phyloP scores from a whole-genome alignment of 2,797 vertebrate genomes.

The Fistularia commersonii region DNA sequence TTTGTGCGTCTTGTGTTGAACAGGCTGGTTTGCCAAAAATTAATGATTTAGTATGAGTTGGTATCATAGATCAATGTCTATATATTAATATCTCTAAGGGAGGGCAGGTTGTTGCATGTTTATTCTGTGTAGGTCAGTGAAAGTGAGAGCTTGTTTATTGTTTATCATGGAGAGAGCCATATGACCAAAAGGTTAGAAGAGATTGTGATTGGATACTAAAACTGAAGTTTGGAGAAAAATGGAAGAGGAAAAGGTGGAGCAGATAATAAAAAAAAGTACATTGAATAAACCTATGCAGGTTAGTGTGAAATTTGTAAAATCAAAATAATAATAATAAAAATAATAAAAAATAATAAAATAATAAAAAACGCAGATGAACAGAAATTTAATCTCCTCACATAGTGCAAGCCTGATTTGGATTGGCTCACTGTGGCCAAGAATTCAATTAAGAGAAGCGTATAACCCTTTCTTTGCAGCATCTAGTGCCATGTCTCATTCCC shows the following conservation, averaged over 20 bases:
- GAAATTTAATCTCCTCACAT: constrained; percentile 36
- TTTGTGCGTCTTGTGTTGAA: not conserved
- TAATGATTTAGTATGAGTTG: constrained; percentile 1
- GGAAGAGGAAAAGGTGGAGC: not conserved
- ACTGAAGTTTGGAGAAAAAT: constrained; percentile 13
- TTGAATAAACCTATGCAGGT: too few relatives aligned
- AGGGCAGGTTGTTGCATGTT: constrained; percentile 5
- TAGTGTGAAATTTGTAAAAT: constrained; percentile 46
- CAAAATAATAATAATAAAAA: too few relatives aligned
- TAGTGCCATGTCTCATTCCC: constrained; percentile 34
- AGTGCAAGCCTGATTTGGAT: constrained; percentile 5
- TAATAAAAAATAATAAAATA: constrained; percentile 28
- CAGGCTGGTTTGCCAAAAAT: not conserved
- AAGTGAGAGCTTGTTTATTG: constrained; percentile 20
- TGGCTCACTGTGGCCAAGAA: constrained; percentile 36
- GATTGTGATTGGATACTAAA: constrained; percentile 52
- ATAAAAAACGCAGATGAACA: constrained; percentile 32
- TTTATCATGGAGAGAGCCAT: constrained; percentile 53
- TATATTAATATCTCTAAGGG: constrained; percentile 12
- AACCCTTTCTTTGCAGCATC: constrained; percentile 48
- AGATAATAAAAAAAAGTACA: constrained; percentile 17
- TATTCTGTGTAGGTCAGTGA: constrained; percentile 18
- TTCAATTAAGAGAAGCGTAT: constrained; percentile 53
- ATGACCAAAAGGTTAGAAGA: constrained; percentile 44
- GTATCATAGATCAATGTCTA: not conserved